A percentile compares a stretch with the other conserved stretches of the same genome.
phyloP scores from a whole-genome alignment of 2,113 vertebrate species.

The Chaenogobius annularis region DNA sequence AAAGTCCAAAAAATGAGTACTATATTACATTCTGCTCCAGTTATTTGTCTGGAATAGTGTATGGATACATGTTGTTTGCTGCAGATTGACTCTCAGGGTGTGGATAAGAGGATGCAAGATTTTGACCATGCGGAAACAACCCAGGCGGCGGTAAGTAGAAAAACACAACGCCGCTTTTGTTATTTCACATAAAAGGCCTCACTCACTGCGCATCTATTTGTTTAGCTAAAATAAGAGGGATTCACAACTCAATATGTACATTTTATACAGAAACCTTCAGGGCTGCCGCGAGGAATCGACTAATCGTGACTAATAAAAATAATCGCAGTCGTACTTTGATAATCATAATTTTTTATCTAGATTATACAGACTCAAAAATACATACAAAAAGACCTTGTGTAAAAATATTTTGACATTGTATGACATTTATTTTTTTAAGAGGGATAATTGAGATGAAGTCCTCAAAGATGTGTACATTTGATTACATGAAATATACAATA shows the following conservation, averaged over 20 bases:
- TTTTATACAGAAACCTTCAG: no score
- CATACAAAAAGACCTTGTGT: no score
- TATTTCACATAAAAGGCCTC: background rate
- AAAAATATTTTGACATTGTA: no score
- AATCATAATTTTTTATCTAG: no score
- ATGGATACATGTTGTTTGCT: slow-evolving; percentile 7
- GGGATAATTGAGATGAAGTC: no score
- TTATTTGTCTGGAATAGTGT: background rate
- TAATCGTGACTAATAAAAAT: no score
- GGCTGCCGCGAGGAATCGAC: no score
- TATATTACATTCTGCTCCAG: background rate
- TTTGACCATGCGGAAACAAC: slow-evolving; percentile 62
- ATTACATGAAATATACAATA: no score
- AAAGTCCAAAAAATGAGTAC: slow-evolving; percentile 6
- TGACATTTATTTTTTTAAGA: no score
- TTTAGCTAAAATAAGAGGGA: background rate
- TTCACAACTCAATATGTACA: background rate
- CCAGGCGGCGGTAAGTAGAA: slow-evolving; percentile 84
- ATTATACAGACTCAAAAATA: no score
- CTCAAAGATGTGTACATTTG: no score
- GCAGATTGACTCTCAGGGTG: slow-evolving; percentile 85
- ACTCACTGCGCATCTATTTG: background rate
- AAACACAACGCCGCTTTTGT: background rate
- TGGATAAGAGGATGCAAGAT: slow-evolving; percentile 78
- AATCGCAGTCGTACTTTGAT: no score